Evolutionary conservation across 2,113 vertebrate species (phyloP).

Genomic region (Damaliscus lunatus): DNA sequence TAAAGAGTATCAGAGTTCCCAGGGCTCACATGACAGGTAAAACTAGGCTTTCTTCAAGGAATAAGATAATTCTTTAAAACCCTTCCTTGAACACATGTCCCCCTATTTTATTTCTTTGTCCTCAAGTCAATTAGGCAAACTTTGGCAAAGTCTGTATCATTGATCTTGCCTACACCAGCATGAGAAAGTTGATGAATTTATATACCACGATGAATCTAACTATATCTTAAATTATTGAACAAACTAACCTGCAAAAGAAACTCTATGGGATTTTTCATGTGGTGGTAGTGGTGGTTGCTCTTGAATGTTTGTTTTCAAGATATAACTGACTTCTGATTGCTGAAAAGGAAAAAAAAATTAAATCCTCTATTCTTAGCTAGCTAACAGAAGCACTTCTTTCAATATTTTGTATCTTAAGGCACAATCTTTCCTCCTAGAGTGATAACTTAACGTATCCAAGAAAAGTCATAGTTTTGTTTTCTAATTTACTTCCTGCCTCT

Average conservation of each 20-base stretch:
- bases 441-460: background rate
- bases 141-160: background rate
- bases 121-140: background rate
- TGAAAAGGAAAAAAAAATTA: background rate
- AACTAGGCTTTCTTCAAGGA: background rate
- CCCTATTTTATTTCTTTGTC: background rate
- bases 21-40: background rate
- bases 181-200: background rate
- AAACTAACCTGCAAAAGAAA: background rate
- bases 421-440: background rate
- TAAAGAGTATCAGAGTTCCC: background rate
- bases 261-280: background rate
- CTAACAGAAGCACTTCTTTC: background rate
- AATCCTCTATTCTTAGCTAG: background rate
- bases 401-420: background rate
- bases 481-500: background rate
- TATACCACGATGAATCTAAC: background rate
- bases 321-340: background rate
- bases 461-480: background rate
- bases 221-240: background rate
- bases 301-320: background rate
- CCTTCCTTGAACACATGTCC: background rate
- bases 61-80: background rate
- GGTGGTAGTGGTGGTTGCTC: background rate
- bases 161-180: background rate